phyloP scores from a whole-genome alignment of 1,140 invertebrate species.

The Octopus sinensis region DNA sequence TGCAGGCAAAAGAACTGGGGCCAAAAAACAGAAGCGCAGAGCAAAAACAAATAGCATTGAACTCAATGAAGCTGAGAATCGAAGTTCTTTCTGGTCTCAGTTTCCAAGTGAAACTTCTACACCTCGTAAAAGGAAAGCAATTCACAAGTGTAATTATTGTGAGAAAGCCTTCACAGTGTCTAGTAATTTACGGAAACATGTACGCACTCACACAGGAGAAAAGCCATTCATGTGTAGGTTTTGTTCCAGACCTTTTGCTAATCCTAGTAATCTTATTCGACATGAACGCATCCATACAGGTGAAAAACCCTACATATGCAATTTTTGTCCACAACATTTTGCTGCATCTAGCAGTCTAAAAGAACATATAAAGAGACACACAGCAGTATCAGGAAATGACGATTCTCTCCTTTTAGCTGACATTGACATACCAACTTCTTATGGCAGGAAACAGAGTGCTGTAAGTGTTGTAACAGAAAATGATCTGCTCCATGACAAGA shows the following conservation, averaged over 20 bases:
- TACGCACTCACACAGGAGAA: slow-evolving; percentile 57
- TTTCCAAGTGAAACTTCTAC: neutral
- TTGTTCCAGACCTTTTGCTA: slow-evolving; percentile 22
- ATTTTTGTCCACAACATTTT: slow-evolving; percentile 67
- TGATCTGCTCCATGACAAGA: neutral
- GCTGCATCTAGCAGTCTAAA: slow-evolving; percentile 62
- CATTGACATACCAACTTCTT: neutral
- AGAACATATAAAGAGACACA: slow-evolving; percentile 70
- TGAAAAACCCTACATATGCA: slow-evolving; percentile 38
- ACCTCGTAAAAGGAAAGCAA: neutral
- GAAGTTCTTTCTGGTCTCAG: too few species aligned
- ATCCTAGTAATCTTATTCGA: slow-evolving; percentile 46
- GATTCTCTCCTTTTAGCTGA: neutral
- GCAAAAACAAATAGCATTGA: neutral
- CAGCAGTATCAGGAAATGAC: neutral
- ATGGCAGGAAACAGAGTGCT: neutral
- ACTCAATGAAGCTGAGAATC: neutral
- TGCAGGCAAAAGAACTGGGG: neutral
- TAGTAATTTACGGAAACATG: slow-evolving; percentile 58
- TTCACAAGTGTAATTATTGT: slow-evolving; percentile 51
- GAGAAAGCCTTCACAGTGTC: slow-evolving; percentile 45
- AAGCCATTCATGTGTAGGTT: slow-evolving; percentile 44
- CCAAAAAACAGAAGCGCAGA: neutral
- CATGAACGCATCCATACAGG: slow-evolving; percentile 29
- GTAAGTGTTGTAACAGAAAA: neutral